Conservation (phyloP, 2,888 invertebrate genomes). For the Zeuzera pyrina region DNA sequence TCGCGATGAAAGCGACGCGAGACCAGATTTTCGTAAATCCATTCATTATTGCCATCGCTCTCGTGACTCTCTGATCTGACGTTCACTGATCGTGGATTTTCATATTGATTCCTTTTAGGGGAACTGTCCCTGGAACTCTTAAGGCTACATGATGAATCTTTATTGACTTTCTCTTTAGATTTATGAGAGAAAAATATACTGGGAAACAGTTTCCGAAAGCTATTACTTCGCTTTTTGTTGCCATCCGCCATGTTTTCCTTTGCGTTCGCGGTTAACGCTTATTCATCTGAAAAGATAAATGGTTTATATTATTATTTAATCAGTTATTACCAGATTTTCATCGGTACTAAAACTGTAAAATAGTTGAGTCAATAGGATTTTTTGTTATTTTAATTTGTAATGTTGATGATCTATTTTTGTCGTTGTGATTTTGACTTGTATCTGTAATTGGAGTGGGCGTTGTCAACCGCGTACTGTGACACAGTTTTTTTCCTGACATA, state of each 20-base stretch:
- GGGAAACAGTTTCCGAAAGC: conserved; percentile 55
- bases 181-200: conserved; percentile 47
- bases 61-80: conserved; percentile 27
- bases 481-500: too few species aligned
- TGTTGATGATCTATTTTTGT: too few species aligned
- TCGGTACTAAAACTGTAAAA: too few species aligned
- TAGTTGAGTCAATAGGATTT: too few species aligned
- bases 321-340: too few species aligned
- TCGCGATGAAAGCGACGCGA: neutral
- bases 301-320: too few species aligned
- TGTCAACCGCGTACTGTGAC: too few species aligned
- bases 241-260: conserved; percentile 41
- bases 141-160: conserved; percentile 20
- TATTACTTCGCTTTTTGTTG: conserved; percentile 45
- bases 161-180: conserved; percentile 42
- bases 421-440: too few species aligned
- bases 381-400: too few species aligned
- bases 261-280: conserved; percentile 20
- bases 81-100: conserved; percentile 36
- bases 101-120: conserved; percentile 43
- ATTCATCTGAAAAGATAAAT: neutral
- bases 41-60: conserved; percentile 29
- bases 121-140: conserved; percentile 18
- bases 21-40: conserved; percentile 56
- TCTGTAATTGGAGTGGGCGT: too few species aligned